Evolutionary conservation across 23 tunicate genomes (phyloP), one percentile per base, ranked within the genome.

Genomic region (Halocynthia aurantium): DNA sequence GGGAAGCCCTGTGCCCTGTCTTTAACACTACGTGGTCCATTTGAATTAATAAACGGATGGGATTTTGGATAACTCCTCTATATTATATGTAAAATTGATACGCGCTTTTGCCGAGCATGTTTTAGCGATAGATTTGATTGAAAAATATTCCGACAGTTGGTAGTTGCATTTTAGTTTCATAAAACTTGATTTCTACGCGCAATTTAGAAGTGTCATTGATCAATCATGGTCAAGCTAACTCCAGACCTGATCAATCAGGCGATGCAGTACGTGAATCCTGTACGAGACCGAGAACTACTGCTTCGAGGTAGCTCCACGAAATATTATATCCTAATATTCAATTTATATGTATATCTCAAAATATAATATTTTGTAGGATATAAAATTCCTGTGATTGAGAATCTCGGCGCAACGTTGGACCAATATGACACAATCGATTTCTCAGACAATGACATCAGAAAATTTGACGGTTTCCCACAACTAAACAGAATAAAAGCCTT

Each of bases 401-500:
- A 95, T 64, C 44, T 95, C 82, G 99, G 99, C 22, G 96, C 99
- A 20, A 89, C 99, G 8, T 63, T 95, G 54, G 99, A 95, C 62
- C 95, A 88, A 84, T 95, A 78, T 78, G 99, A 95, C 50, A 86
- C 99, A 13, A 82, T 95, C 13, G 94, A 95, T 69, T 84, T 95
- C 51, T 84, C 90, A 20, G 99, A 95, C 69, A 95, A 95, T 81
- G 95, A 95, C 80, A 50, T 95, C 11, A 81, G 88, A 69, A 95
- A 95, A 63, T 62, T 95, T 22, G 99, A 95, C 50, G 94, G 94
- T 21, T 95, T 95, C 73, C 99, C 99, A 6, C 56, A 77, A 17
- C 57, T 95, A 61, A 76, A 73, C 8, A 63, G 99, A 67, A 53
- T 95, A 5, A 84, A 81, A 50, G 53, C 90, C 0, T 81, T 95